phyloP scores from a whole-genome alignment of 1,140 invertebrate species.

The Ooceraea biroi region DNA sequence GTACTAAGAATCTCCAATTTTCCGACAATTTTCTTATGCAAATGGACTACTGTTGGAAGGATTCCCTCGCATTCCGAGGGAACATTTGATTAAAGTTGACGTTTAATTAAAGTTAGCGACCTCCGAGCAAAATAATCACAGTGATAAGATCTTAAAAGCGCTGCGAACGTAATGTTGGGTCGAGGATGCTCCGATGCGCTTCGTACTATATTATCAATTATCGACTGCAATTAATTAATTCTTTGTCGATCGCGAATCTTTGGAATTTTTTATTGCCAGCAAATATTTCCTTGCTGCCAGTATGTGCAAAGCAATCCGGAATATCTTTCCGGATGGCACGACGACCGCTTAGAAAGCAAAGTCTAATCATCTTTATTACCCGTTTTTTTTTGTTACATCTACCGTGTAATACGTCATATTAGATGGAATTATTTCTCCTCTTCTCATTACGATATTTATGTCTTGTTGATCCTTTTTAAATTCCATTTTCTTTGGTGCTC shows the following conservation, averaged over 20 bases:
- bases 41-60: not conserved
- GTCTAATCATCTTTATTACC: slow-evolving; percentile 27
- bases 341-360: not conserved
- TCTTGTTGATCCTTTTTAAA: not conserved
- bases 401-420: not conserved
- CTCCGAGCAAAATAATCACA: not conserved
- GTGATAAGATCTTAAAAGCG: not conserved
- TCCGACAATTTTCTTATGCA: not conserved
- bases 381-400: slow-evolving; percentile 19
- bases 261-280: not conserved
- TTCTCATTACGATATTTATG: slow-evolving; percentile 16
- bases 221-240: slow-evolving; percentile 11
- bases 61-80: not conserved
- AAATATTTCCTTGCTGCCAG: not conserved
- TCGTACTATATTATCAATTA: not conserved
- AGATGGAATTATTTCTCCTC: slow-evolving; percentile 14
- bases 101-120: not conserved
- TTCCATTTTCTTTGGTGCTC: not conserved
- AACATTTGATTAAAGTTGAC: not conserved
- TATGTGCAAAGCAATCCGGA: not conserved
- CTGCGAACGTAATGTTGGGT: not conserved
- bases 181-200: not conserved
- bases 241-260: not conserved
- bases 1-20: not conserved
- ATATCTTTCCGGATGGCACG: not conserved